These are phyloP conservation scores for Anarrhichthys ocellatus DNA, from an alignment of 2,113 vertebrate species.

Conservation along the genomic window DNA sequence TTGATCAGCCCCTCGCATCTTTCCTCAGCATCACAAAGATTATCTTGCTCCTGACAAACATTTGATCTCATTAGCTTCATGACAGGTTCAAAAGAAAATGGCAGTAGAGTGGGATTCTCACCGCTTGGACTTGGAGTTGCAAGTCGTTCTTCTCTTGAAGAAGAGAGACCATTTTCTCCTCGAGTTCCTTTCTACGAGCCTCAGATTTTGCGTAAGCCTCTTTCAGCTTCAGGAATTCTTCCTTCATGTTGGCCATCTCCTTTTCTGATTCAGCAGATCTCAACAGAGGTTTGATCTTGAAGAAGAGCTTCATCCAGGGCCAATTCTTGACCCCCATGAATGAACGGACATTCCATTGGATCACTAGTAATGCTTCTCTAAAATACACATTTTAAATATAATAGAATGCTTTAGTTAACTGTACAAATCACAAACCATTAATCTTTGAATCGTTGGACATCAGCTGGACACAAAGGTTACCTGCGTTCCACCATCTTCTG, in stretches of 20 bases:
- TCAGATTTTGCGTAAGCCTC: slow-evolving; percentile 90
- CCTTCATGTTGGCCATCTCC: slow-evolving; percentile 87
- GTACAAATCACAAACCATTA: neutral
- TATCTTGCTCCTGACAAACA: slow-evolving; percentile 89
- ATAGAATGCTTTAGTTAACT: neutral
- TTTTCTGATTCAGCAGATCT: slow-evolving; percentile 89
- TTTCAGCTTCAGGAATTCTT: slow-evolving; percentile 86
- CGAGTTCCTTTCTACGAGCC: slow-evolving; percentile 89
- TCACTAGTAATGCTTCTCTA: slow-evolving; percentile 90
- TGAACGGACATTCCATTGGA: slow-evolving; percentile 92
- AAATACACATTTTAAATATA: slow-evolving; percentile 37
- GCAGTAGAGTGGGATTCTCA: slow-evolving; percentile 76
- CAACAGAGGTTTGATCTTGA: slow-evolving; percentile 92
- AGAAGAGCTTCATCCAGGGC: slow-evolving; percentile 92
- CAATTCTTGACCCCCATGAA: slow-evolving; percentile 95
- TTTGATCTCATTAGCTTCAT: neutral
- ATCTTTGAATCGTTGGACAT: neutral
- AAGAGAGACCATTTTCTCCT: slow-evolving; percentile 94
- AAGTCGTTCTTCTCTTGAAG: slow-evolving; percentile 94
- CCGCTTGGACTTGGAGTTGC: slow-evolving; percentile 92
- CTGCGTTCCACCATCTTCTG: slow-evolving; percentile 91
- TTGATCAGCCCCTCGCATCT: slow-evolving; percentile 93
- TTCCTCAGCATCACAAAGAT: slow-evolving; percentile 89
- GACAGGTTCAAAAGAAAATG: neutral
- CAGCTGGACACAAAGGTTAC: slow-evolving; percentile 62